Evolutionary conservation across 2,797 vertebrate species (phyloP), one percentile per base, ranked within the genome.

Genomic region (Lates japonicus): DNA sequence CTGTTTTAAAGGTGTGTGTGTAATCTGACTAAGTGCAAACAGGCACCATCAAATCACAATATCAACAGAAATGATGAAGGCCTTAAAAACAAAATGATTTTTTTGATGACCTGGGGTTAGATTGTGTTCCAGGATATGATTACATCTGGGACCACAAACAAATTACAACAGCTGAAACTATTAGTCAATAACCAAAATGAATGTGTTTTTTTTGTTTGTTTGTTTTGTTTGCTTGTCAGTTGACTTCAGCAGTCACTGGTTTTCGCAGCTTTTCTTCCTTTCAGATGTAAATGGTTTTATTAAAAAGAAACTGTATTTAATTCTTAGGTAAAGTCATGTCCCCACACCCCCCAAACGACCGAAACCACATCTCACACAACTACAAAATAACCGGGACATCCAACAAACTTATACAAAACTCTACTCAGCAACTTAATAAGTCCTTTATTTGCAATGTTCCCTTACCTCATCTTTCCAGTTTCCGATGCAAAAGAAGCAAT

Each of bases 401-500:
- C 1, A 41, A 78, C 55, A 81, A 37, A 84, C 60, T 39, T 44
- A 19, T 5, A 62, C 76, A 85, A 83, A 87, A 85, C 83, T 90
- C 85, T 60, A 88, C 76, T 91, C 87, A 87, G 94, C 93, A 95
- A 95, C 93, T 93, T 90, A 89, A 91, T 91, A 95, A 93, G 90
- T 95, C 89, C 96, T 97, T 96, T 96, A 96, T 96, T 96, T 95
- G 95, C 93, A 95, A 95, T 95, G 94, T 93, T 94, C 92, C 80
- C 71, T 94, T 87, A 93, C 91, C 95, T 95, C 96, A 93, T 90
- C 94, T 93, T 95, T 97, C 97, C 97, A 97, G 96, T 97, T 97
- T 96, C 95, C 92, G 93, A 96, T 94, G 97, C 96, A 96, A 97
- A 97, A 97, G 96, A 97, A 97, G 96, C 95, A 95, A 96, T 93